Evolutionary conservation across 2,113 vertebrate genomes (phyloP), one percentile per base, ranked within the genome.

Genomic region (Barnardius zonarius): DNA sequence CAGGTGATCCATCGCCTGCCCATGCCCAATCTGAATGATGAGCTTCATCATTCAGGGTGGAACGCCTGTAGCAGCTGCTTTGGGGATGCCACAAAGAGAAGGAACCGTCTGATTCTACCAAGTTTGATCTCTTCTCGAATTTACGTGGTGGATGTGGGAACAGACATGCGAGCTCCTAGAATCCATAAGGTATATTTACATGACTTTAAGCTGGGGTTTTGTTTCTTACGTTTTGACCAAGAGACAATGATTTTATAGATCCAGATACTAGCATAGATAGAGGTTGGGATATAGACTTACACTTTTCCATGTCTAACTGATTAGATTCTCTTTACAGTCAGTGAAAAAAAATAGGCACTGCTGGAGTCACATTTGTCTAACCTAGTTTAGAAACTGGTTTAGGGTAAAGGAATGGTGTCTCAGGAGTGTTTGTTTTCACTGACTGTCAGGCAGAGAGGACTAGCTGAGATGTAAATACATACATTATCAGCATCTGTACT

Each of bases 11-110:
- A 99, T 63, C 98, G 99, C 35, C 97, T 99, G 86, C 98, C 98
- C 33, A 99, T 99, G 99, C 99, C 98, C 1, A 97, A 99, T 91
- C 83, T 99, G 6, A 95, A 96, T 2, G 99, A 99, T 0, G 99
- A 99, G 96, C 98, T 99, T 13, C 99, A 99, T 39, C 99, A 99
- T 83, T 98, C 98, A 0, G 99, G 99, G 3, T 99, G 99, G 99
- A 99, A 99, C 17, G 94, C 98, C 78, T 99, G 99, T 92, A 99
- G 99, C 98, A 99, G 99, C 97, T 99, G 99, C 97, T 98, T 98
- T 2, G 98, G 97, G 1, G 98, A 99, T 23, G 9, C 95, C 75
- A 96, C 98, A 25, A 99, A 98, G 97, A 97, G 76, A 0, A 97
- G 99, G 7, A 98, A 98, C 90, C 97, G 97, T 8, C 98, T 99